phyloP scores from a whole-genome alignment of 2,797 vertebrate species.

The Podarcis lilfordi region DNA sequence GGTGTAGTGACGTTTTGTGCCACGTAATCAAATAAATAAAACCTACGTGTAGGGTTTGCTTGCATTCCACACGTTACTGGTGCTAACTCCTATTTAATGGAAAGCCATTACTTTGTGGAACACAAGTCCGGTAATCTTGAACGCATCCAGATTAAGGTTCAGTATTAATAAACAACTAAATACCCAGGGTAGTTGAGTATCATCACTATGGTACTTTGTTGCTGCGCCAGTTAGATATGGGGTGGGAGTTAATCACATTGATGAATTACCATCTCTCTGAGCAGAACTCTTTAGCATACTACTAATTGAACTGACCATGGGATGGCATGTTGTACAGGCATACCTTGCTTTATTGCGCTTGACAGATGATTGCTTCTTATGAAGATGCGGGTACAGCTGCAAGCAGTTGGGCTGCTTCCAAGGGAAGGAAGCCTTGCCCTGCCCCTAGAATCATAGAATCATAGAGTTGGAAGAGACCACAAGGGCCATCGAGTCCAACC shows the following conservation, averaged over 20 bases:
- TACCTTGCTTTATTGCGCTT: no score
- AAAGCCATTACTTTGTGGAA: not conserved
- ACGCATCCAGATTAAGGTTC: not conserved
- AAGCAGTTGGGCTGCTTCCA: no score
- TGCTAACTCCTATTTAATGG: not conserved
- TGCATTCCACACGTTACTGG: not conserved
- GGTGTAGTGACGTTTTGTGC: not conserved
- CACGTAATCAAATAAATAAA: not conserved
- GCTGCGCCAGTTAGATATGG: not conserved
- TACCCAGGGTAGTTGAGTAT: not conserved
- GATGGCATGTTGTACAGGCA: no score
- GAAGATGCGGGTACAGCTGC: rapidly evolving
- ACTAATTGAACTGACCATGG: not conserved
- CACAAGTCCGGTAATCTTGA: not conserved
- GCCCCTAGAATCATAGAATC: no score
- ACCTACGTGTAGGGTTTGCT: not conserved
- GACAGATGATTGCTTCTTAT: no score
- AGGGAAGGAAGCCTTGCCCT: no score
- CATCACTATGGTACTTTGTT: not conserved
- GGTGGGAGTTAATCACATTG: not conserved
- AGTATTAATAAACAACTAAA: not conserved
- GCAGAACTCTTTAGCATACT: not conserved
- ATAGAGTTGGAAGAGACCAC: no score
- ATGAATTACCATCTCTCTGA: not conserved
- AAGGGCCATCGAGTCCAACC: no score